Conservation (phyloP, 2,888 invertebrate genomes). For the Dasysyrphus tricinctus region DNA sequence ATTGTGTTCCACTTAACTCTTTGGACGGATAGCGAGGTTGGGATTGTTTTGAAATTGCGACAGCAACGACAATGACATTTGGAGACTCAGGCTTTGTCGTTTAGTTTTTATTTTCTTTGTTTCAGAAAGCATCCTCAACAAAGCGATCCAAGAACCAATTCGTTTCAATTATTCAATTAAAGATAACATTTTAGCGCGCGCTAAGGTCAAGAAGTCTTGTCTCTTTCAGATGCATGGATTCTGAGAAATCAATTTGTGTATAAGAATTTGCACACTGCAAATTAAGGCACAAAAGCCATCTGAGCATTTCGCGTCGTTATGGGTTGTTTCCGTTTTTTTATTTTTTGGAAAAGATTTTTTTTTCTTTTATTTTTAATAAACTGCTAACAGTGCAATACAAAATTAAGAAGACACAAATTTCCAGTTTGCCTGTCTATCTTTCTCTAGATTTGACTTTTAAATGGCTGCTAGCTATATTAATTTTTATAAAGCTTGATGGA, state of each 20-base stretch:
- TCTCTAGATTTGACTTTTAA: too few relatives aligned
- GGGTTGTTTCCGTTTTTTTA: neutral
- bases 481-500: too few relatives aligned
- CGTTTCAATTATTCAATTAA: constrained; percentile 67
- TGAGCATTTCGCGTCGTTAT: neutral
- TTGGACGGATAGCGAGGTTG: neutral
- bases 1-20: constrained; percentile 59
- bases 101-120: constrained; percentile 5
- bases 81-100: neutral
- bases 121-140: constrained; percentile 39
- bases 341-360: neutral
- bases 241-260: constrained; percentile 37
- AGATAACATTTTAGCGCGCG: constrained; percentile 28
- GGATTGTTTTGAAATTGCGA: constrained; percentile 2
- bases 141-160: constrained; percentile 39
- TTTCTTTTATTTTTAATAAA: neutral
- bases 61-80: neutral
- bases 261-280: constrained; percentile 27
- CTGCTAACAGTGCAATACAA: neutral
- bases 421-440: neutral
- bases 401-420: neutral
- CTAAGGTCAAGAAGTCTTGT: neutral
- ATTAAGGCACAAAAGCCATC: constrained; percentile 14
- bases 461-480: too few relatives aligned
- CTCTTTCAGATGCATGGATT: constrained; percentile 28